Evolutionary conservation across 2,113 vertebrate species (phyloP).

Genomic region (Pelecanus crispus): DNA sequence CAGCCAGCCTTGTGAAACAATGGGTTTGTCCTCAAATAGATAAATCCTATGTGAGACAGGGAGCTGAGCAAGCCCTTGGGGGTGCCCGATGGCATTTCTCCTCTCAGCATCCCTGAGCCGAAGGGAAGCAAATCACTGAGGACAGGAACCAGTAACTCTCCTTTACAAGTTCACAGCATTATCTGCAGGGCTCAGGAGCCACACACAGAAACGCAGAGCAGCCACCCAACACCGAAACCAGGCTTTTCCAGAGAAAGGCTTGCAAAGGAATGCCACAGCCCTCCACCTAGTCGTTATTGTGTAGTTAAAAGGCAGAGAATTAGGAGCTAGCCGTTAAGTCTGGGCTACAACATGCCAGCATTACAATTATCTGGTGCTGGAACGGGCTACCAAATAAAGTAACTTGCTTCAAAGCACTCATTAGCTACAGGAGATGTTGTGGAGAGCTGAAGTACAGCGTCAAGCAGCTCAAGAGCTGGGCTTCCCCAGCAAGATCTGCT

Average conservation of each 20-base stretch:
- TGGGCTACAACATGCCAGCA: not conserved
- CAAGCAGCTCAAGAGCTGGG: not conserved
- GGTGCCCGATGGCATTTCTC: not conserved
- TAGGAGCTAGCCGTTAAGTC: not conserved
- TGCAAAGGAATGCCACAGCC: not conserved
- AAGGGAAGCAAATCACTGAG: not conserved
- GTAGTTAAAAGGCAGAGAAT: not conserved
- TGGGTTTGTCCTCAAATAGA: not conserved
- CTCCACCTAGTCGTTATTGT: not conserved
- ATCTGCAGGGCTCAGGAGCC: not conserved
- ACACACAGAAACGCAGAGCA: not conserved
- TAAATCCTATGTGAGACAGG: accelerated
- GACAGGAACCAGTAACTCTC: not conserved
- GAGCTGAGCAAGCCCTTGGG: not conserved
- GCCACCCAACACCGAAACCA: not conserved
- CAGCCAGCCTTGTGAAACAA: not conserved
- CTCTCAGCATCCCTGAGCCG: accelerated
- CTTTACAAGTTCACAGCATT: not conserved
- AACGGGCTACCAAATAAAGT: not conserved
- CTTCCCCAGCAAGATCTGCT: not conserved
- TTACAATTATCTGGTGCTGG: not conserved
- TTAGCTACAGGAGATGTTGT: not conserved
- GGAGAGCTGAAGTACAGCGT: not conserved
- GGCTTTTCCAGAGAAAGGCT: not conserved
- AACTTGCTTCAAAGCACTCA: not conserved